These are phyloP conservation scores for Temnothorax longispinosus DNA, from an alignment of 1,140 invertebrate genomes.

Conservation along the genomic window DNA sequence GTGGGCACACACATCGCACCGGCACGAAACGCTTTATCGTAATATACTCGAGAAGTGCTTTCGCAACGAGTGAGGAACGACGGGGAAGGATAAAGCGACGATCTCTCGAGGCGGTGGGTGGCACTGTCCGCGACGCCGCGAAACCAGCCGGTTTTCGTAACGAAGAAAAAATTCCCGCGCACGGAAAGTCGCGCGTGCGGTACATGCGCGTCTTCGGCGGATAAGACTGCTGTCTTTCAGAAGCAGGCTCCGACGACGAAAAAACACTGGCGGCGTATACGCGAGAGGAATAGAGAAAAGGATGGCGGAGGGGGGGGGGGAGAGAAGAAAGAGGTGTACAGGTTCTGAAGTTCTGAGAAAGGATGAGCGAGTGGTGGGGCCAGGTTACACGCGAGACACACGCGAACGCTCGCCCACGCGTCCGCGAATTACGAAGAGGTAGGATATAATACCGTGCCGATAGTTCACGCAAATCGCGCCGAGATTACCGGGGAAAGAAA, in stretches of 20 bases:
- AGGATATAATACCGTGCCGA: constrained; percentile 34
- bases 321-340: neutral
- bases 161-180: constrained; percentile 16
- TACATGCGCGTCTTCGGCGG: neutral
- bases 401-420: constrained; percentile 47
- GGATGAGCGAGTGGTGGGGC: constrained; percentile 32
- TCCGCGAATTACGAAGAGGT: constrained; percentile 9
- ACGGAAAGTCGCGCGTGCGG: neutral
- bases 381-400: constrained; percentile 56
- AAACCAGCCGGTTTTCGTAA: constrained; percentile 55
- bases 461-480: constrained; percentile 16
- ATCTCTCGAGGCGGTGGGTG: constrained; percentile 37
- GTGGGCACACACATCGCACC: constrained; percentile 32
- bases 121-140: constrained; percentile 15
- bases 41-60: constrained; percentile 47
- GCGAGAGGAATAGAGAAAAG: neutral
- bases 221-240: neutral
- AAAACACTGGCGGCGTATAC: neutral
- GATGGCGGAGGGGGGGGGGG: neutral
- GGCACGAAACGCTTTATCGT: constrained; percentile 53
- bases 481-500: neutral
- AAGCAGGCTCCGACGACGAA: constrained; percentile 29
- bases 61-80: constrained; percentile 55
- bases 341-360: constrained; percentile 20
- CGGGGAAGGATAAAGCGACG: constrained; percentile 25